A percentile compares a stretch with the other conserved stretches of the same genome.
Evolutionary conservation across 2,113 vertebrate species (phyloP).

Genomic region (Rhineura floridana): DNA sequence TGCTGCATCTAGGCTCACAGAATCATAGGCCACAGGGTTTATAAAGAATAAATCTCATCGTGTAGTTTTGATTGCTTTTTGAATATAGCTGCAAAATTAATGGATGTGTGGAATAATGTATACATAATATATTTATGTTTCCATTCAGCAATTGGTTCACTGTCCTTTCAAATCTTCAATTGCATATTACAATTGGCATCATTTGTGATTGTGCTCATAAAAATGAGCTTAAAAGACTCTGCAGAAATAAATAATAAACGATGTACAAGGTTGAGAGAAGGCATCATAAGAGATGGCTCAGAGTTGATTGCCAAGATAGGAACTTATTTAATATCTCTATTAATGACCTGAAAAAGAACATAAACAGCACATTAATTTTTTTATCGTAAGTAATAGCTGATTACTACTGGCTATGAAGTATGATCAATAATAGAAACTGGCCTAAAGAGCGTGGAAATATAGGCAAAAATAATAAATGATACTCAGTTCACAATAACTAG

Average conservation of each 20-base stretch:
- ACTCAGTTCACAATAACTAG: not conserved
- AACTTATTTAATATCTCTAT: constrained; percentile 45
- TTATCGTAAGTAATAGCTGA: constrained; percentile 35
- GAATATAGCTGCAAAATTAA: constrained; percentile 55
- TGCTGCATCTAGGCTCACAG: constrained; percentile 14
- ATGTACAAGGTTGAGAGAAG: constrained; percentile 1
- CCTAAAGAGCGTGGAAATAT: constrained; percentile 25
- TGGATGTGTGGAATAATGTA: constrained; percentile 36
- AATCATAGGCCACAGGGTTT: constrained; percentile 28
- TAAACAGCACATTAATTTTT: constrained; percentile 40
- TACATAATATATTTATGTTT: constrained; percentile 35
- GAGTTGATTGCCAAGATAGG: constrained; percentile 30
- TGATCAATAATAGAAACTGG: constrained; percentile 21
- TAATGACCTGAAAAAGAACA: constrained; percentile 44
- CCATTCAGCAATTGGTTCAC: constrained; percentile 38
- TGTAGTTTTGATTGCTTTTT: constrained; percentile 51
- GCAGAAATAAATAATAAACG: constrained; percentile 30
- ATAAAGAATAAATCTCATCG: constrained; percentile 37
- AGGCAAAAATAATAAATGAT: constrained; percentile 6
- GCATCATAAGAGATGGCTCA: constrained; percentile 24
- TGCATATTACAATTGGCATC: constrained; percentile 47
- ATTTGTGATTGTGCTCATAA: not conserved
- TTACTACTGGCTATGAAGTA: constrained; percentile 13
- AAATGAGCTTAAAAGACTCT: constrained; percentile 23
- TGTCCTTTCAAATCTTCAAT: constrained; percentile 29